phyloP scores from a whole-genome alignment of 2,113 vertebrate species.

The Camelus dromedarius region DNA sequence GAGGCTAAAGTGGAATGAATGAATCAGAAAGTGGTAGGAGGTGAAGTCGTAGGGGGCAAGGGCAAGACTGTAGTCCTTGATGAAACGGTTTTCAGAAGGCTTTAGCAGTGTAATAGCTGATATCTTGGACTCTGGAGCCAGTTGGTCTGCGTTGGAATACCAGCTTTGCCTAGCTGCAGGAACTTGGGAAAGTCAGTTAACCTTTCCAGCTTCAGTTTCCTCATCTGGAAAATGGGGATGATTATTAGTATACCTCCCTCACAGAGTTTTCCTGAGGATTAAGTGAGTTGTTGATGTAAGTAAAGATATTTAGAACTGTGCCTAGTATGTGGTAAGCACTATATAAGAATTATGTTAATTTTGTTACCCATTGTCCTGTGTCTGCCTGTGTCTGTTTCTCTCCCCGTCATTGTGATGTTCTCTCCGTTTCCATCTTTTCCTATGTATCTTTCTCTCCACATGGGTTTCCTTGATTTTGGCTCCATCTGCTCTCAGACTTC shows the following conservation, averaged over 20 bases:
- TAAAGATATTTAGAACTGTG: slow-evolving; percentile 31
- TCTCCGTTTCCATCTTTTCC: background rate
- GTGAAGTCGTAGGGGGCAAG: background rate
- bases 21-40: background rate
- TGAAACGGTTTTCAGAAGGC: slow-evolving; percentile 16
- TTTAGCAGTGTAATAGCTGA: background rate
- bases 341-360: background rate
- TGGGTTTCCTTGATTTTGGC: slow-evolving; percentile 44
- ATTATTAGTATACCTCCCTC: background rate
- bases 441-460: background rate
- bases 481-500: slow-evolving; percentile 90
- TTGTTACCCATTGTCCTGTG: background rate
- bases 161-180: background rate
- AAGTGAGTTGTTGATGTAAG: background rate
- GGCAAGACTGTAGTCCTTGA: background rate
- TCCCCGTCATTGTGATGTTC: background rate
- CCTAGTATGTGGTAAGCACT: background rate
- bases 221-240: slow-evolving; percentile 15
- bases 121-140: background rate
- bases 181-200: slow-evolving; percentile 14
- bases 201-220: slow-evolving; percentile 28
- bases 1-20: background rate
- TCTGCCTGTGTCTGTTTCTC: background rate
- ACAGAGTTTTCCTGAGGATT: slow-evolving; percentile 36
- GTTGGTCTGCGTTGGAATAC: background rate